phyloP scores from a whole-genome alignment of 2,113 vertebrate species.

The Forbesichthys agassizii region DNA sequence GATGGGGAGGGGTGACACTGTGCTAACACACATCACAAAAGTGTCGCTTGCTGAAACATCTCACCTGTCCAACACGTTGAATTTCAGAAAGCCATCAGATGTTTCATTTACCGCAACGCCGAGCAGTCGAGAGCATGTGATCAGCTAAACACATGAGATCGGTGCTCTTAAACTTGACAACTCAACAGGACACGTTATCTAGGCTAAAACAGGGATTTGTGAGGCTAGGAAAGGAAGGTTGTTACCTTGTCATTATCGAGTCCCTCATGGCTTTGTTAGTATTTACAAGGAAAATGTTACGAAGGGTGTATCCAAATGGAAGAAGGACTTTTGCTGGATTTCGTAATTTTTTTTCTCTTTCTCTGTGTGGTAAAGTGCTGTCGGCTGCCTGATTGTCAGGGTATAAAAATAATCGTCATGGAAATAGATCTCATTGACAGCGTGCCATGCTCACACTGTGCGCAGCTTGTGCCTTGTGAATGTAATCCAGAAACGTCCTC shows the following conservation, averaged over 20 bases:
- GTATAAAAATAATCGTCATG: constrained; percentile 86
- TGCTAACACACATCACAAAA: constrained; percentile 75
- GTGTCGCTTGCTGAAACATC: constrained; percentile 73
- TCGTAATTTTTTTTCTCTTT: constrained; percentile 21
- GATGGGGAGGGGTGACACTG: constrained; percentile 78
- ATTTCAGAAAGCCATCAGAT: constrained; percentile 78
- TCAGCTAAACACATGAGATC: constrained; percentile 55
- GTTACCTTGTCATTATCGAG: constrained; percentile 66
- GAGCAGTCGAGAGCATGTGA: constrained; percentile 74
- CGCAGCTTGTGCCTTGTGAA: constrained; percentile 86
- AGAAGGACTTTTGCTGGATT: constrained; percentile 42
- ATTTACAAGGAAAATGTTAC: constrained; percentile 68
- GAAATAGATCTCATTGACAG: constrained; percentile 90
- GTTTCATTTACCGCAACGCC: constrained; percentile 79
- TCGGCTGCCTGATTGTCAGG: constrained; percentile 74
- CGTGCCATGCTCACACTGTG: constrained; percentile 91
- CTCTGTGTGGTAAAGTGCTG: constrained; percentile 67
- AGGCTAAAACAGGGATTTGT: constrained; percentile 52
- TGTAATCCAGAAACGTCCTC: constrained; percentile 83
- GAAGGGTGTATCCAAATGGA: constrained; percentile 67
- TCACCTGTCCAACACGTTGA: constrained; percentile 79
- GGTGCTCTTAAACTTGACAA: constrained; percentile 63
- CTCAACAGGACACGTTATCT: constrained; percentile 66
- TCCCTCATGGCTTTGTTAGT: constrained; percentile 65
- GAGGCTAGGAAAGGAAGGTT: constrained; percentile 46